Base-by-base conservation (phyloP, 2,888 invertebrate species). In the Sinhomidia bicolor region DNA sequence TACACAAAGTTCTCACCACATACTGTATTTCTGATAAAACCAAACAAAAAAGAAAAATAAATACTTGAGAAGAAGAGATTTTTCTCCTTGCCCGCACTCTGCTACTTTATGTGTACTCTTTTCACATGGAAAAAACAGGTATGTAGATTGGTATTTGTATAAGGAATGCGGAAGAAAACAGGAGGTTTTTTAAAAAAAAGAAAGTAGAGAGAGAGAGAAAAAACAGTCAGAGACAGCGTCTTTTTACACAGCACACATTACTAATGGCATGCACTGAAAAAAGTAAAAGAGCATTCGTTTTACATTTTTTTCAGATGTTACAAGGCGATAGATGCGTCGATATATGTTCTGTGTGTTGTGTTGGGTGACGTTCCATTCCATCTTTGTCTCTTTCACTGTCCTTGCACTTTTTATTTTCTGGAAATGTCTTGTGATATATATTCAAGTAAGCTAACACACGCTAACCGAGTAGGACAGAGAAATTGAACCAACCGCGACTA, bases 241-340 rank as follows among this genome's bases (percentile, higher is more conserved):
- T n/a, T n/a, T n/a, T n/a, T n/a, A n/a, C n/a, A n/a, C n/a, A n/a
- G n/a, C n/a, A n/a, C n/a, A n/a, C n/a, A n/a, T n/a, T n/a, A n/a
- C n/a, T n/a, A n/a, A n/a, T n/a, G n/a, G n/a, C n/a, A n/a, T n/a
- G n/a, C n/a, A n/a, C n/a, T n/a, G n/a, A 78, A n/a, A 68, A 26
- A 78, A 78, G 76, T 6, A 54, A 57, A 80, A 44, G 44, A 57
- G 26, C 60, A 60, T 60, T 60, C 23, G 17, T 74, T 74, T 60
- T 57, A 4, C 57, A 17, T 57, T 57, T 68, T 44, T n/a, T 29
- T 12, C 26, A 68, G 14, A 47, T 6, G 23, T 12, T 17, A 60
- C 60, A 12, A 1, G 26, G 20, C 57, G 26, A 51, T 51, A 44
- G 32, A 44, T 26, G 12, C 26, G 17, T 26, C 62, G 29, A 29